A percentile compares a stretch with the other conserved stretches of the same genome.
Evolutionary conservation across 2,888 invertebrate genomes (phyloP).

Genomic region (Maniola hyperantus): DNA sequence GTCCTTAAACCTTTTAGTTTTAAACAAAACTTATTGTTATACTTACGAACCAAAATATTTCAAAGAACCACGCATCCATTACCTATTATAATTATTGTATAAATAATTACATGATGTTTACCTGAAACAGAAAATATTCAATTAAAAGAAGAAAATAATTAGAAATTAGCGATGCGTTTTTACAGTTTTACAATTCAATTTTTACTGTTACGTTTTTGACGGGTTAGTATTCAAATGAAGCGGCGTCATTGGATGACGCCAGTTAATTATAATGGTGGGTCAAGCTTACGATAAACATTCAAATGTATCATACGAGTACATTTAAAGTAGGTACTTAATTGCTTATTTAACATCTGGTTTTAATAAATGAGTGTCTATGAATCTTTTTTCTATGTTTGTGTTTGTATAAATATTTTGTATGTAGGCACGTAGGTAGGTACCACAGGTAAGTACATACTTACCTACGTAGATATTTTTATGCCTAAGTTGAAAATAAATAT

Average conservation of each 20-base stretch:
- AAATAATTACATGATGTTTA: conserved; percentile 34
- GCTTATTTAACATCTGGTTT: conserved; percentile 68
- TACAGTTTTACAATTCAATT: neutral
- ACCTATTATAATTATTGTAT: neutral
- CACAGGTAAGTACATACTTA: no score
- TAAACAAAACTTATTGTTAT: conserved; percentile 29
- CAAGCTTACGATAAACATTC: conserved; percentile 43
- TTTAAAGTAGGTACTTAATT: conserved; percentile 55
- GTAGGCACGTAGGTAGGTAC: neutral
- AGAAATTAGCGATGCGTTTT: neutral
- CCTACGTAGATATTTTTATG: no score
- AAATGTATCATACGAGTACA: conserved; percentile 43
- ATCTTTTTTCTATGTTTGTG: conserved; percentile 25
- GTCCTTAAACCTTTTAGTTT: no score
- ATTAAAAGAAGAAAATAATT: conserved; percentile 1
- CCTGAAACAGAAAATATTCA: conserved; percentile 44
- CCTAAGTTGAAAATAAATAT: no score
- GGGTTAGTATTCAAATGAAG: conserved; percentile 1
- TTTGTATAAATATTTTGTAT: neutral
- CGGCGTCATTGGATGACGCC: conserved; percentile 1
- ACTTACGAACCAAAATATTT: conserved; percentile 42
- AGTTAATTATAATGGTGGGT: conserved; percentile 40
- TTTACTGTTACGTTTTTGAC: neutral
- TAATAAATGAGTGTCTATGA: conserved; percentile 57
- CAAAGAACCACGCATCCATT: conserved; percentile 6